Base-by-base conservation (phyloP, 2,113 vertebrate genomes). In the Xenotilapia caudafasciata region DNA sequence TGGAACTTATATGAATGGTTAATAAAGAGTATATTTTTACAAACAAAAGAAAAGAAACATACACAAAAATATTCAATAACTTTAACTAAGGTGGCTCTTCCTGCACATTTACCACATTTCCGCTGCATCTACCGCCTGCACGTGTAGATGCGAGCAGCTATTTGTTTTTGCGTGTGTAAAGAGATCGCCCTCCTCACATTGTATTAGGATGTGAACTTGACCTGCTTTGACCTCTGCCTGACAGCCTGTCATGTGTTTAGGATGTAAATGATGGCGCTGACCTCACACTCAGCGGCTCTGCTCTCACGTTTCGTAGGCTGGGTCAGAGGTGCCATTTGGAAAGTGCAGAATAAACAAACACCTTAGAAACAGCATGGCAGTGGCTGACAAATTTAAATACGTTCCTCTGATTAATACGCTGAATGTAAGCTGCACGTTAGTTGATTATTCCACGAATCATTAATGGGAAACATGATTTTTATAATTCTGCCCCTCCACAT, bases 211-310 rank as follows among this genome's bases (percentile, higher is more conserved):
- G 85, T 91, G 92, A 96, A 95, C 94, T 91, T 94, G 95, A 94
- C 91, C 93, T 73, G 81, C 28, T 60, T 28, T 92, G 70, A 94
- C 95, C 94, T 88, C 86, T 45, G 70, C 80, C 88, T 91, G 92
- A 83, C 92, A 92, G 93, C 56, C 90, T 90, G 94, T 93, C 93
- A 90, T 91, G 92, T 90, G 92, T 85, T 91, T 90, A 91, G 91
- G 94, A 92, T 94, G 92, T 93, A 94, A 95, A 95, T 91, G 92
- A 93, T 90, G 91, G 80, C 28, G 5, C 65, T 93, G 91, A 93
- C 92, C 94, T 94, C 93, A 53, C 86, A 62, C 87, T 77, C 81
- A 47, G 86, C 38, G 51, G 80, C 84, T 88, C 79, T 84, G 56
- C 68, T 88, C 88, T 88, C 90, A 70, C 90, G 87, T 92, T 93